These are phyloP conservation scores for Nanger granti DNA, from an alignment of 2,113 vertebrate genomes.

Conservation along the genomic window DNA sequence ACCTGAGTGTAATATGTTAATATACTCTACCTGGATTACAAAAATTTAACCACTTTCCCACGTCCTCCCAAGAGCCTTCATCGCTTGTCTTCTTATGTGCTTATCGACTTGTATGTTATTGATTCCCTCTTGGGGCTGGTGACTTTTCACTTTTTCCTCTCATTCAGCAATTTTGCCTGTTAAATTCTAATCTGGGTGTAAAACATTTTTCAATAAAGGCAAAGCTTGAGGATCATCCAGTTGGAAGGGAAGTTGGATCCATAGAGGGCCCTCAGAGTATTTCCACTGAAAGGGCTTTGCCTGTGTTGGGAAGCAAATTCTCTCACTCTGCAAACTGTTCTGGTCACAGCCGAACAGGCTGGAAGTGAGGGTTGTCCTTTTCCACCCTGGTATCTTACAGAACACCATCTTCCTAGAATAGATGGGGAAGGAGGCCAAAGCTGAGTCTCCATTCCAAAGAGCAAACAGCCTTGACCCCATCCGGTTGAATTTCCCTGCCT, in stretches of 20 bases:
- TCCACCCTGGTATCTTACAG: background rate
- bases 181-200: conserved; percentile 47
- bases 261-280: background rate
- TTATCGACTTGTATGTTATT: background rate
- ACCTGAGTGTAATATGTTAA: background rate
- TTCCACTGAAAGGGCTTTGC: background rate
- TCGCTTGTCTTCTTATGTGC: background rate
- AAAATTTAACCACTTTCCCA: background rate
- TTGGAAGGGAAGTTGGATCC: background rate
- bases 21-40: background rate
- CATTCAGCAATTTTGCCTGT: conserved; percentile 38
- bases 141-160: conserved; percentile 25
- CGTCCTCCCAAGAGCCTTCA: background rate
- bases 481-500: background rate
- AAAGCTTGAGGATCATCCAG: background rate
- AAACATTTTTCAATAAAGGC: conserved; percentile 41
- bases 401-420: background rate
- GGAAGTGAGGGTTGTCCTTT: background rate
- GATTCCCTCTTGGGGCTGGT: background rate
- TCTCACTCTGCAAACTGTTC: background rate
- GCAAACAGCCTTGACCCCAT: background rate
- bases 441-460: background rate
- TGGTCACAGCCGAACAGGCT: background rate
- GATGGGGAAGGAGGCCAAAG: background rate
- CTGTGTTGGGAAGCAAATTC: rapidly evolving